These are phyloP conservation scores for Alcis repandata DNA, from an alignment of 2,888 invertebrate species.

Conservation along the genomic window DNA sequence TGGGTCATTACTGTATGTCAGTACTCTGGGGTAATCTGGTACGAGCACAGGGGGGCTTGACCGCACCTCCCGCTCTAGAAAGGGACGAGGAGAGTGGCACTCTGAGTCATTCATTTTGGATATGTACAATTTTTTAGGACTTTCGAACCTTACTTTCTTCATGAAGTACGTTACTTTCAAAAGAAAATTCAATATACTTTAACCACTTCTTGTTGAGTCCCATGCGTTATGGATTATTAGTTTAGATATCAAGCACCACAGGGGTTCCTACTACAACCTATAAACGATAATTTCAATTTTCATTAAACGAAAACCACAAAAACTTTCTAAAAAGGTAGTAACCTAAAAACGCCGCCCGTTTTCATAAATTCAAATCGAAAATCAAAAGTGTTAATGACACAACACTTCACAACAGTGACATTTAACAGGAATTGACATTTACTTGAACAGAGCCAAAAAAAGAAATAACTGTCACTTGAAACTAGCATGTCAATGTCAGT, in stretches of 20 bases:
- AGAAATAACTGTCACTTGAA: no score
- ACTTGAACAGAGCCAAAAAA: no score
- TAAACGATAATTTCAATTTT: neutral
- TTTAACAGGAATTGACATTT: no score
- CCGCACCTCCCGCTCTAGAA: slow-evolving; percentile 60
- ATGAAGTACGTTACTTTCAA: slow-evolving; percentile 56
- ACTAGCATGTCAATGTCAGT: neutral
- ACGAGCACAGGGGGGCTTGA: slow-evolving; percentile 52
- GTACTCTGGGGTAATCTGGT: slow-evolving; percentile 52
- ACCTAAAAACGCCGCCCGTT: neutral
- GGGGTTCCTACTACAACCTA: neutral
- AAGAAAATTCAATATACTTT: slow-evolving; percentile 26
- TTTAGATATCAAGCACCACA: neutral
- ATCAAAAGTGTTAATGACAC: neutral
- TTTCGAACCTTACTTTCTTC: slow-evolving; percentile 82
- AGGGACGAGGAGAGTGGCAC: slow-evolving; percentile 79
- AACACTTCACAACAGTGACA: no score
- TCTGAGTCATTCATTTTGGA: slow-evolving; percentile 69
- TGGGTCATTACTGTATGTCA: slow-evolving; percentile 68
- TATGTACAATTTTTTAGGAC: slow-evolving; percentile 55
- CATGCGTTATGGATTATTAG: neutral
- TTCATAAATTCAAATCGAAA: neutral
- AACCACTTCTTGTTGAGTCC: neutral
- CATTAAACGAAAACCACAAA: neutral
- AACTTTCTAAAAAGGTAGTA: neutral